A percentile compares a stretch with the other conserved stretches of the same genome.
Conservation (phyloP, 2,888 invertebrate species). For the Limenitis camilla region DNA sequence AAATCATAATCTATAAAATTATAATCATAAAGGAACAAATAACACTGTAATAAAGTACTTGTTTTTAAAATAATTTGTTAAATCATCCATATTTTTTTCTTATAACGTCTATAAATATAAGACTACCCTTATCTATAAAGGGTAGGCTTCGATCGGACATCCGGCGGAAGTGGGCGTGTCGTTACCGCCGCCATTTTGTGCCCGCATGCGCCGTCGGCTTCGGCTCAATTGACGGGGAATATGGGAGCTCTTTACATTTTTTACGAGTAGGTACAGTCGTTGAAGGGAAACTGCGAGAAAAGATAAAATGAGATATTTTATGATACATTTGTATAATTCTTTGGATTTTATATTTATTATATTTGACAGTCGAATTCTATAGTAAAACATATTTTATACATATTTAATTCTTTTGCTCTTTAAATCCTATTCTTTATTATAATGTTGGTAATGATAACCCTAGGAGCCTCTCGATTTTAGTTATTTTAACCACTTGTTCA, state of each 20-base stretch:
- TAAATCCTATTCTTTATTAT: too few relatives aligned
- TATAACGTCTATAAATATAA: neutral
- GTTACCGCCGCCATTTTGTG: constrained; percentile 52
- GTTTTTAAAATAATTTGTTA: neutral
- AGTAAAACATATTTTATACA: too few relatives aligned
- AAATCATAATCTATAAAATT: too few relatives aligned
- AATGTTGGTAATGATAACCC: too few relatives aligned
- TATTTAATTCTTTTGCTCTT: too few relatives aligned
- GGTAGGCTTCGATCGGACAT: constrained; percentile 47
- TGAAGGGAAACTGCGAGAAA: neutral
- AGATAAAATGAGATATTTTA: neutral
- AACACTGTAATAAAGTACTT: too few relatives aligned
- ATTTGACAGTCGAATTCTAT: neutral
- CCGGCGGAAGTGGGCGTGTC: constrained; percentile 66
- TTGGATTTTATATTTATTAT: neutral
- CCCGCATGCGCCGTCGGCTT: constrained; percentile 38
- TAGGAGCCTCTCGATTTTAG: too few relatives aligned
- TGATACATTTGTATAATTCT: neutral
- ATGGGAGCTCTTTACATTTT: constrained; percentile 10
- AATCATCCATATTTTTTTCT: neutral
- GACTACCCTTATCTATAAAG: constrained; percentile 13
- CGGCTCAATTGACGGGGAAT: constrained; percentile 5
- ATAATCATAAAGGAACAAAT: too few relatives aligned
- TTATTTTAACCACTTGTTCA: too few relatives aligned
- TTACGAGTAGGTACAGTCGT: neutral